phyloP scores from a whole-genome alignment of 2,113 vertebrate genomes.

The Athene cunicularia region DNA sequence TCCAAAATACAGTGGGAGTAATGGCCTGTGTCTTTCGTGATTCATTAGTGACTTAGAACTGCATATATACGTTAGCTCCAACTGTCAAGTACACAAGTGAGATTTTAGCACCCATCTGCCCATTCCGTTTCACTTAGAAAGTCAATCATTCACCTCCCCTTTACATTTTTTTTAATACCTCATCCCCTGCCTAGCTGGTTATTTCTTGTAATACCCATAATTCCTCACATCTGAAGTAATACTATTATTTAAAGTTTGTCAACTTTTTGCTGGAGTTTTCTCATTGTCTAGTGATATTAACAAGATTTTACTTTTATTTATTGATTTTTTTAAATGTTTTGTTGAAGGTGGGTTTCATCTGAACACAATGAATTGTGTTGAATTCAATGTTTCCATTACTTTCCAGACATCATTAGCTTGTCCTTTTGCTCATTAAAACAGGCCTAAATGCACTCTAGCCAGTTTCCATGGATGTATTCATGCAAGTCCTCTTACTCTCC shows the following conservation, averaged over 20 bases:
- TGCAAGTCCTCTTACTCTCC: not conserved
- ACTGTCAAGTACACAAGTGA: not conserved
- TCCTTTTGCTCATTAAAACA: slow-evolving; percentile 14
- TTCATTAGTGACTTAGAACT: not conserved
- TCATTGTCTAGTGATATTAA: not conserved
- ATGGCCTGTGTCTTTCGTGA: not conserved
- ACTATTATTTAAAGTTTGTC: not conserved
- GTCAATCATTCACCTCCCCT: not conserved
- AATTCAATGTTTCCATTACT: not conserved
- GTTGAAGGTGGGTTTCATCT: not conserved
- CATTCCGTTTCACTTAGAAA: not conserved
- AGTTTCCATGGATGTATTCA: slow-evolving; percentile 41
- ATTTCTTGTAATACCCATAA: not conserved
- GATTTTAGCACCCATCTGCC: not conserved
- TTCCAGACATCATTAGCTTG: not conserved
- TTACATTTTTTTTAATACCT: not conserved
- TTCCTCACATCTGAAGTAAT: not conserved
- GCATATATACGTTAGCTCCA: not conserved
- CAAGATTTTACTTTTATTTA: not conserved
- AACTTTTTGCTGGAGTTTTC: not conserved
- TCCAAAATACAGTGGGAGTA: not conserved
- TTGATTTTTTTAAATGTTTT: not conserved
- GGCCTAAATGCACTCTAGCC: not conserved
- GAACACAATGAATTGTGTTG: not conserved
- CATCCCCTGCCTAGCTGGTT: not conserved